phyloP scores from a whole-genome alignment of 2,797 vertebrate genomes.

The Pseudochirops cupreus region DNA sequence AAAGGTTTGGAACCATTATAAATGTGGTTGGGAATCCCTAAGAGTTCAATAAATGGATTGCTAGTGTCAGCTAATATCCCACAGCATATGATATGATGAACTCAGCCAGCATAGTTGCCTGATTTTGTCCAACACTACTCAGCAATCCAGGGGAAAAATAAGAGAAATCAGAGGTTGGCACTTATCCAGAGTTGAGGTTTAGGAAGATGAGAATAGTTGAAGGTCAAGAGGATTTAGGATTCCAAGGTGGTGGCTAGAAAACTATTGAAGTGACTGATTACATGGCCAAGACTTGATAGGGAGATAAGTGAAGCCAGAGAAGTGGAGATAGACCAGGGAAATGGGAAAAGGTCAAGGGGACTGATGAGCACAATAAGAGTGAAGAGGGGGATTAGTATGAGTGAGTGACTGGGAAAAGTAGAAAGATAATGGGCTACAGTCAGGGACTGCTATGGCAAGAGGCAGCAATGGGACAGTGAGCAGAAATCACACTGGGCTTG shows the following conservation, averaged over 20 bases:
- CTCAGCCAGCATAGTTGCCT: not conserved
- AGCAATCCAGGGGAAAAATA: not conserved
- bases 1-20: not conserved
- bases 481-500: not conserved
- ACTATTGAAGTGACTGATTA: not conserved
- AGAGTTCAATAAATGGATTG: not conserved
- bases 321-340: not conserved
- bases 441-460: not conserved
- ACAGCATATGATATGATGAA: not conserved
- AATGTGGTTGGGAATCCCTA: not conserved
- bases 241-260: not conserved
- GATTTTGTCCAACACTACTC: not conserved
- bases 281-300: not conserved
- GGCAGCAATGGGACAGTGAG: not conserved
- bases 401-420: not conserved
- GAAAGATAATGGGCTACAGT: not conserved
- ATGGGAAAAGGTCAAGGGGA: not conserved
- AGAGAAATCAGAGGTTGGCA: not conserved
- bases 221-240: not conserved
- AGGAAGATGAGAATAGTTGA: not conserved
- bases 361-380: not conserved
- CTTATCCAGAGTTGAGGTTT: not conserved
- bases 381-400: conserved; percentile 8
- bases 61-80: not conserved
- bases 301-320: not conserved